phyloP scores from a whole-genome alignment of 1,140 invertebrate species.

The Forficula auricularia region DNA sequence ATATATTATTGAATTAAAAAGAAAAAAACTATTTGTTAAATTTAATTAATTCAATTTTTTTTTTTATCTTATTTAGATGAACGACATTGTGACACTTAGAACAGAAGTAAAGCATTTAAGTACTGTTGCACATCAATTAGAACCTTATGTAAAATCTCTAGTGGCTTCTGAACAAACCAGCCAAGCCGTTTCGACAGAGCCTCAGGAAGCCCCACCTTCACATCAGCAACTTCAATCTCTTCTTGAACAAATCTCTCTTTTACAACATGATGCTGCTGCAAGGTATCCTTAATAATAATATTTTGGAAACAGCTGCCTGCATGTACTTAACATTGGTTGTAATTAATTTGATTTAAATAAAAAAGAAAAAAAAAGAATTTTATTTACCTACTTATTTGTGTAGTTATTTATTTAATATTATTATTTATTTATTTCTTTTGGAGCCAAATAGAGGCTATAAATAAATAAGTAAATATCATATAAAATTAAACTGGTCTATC shows the following conservation, averaged over 20 bases:
- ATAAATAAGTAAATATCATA: too few relatives aligned
- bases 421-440: too few relatives aligned
- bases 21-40: too few relatives aligned
- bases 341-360: slow-evolving; percentile 6
- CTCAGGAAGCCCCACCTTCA: neutral
- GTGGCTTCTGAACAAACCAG: slow-evolving; percentile 19
- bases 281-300: too few relatives aligned
- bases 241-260: slow-evolving; percentile 34
- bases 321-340: too few relatives aligned
- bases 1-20: too few relatives aligned
- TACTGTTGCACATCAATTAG: slow-evolving; percentile 39
- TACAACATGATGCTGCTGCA: slow-evolving; percentile 19
- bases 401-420: too few relatives aligned
- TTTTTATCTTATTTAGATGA: slow-evolving; percentile 32
- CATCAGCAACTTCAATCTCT: slow-evolving; percentile 27
- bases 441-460: too few relatives aligned
- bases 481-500: too few relatives aligned
- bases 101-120: slow-evolving; percentile 48
- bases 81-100: slow-evolving; percentile 41
- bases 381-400: too few relatives aligned
- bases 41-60: neutral
- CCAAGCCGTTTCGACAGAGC: neutral
- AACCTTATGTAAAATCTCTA: slow-evolving; percentile 43
- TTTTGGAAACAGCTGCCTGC: neutral
- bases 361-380: too few relatives aligned